These are phyloP conservation scores for Stomatorhinus walkeri DNA, from an alignment of 2,797 vertebrate species.

Conservation along the genomic window DNA sequence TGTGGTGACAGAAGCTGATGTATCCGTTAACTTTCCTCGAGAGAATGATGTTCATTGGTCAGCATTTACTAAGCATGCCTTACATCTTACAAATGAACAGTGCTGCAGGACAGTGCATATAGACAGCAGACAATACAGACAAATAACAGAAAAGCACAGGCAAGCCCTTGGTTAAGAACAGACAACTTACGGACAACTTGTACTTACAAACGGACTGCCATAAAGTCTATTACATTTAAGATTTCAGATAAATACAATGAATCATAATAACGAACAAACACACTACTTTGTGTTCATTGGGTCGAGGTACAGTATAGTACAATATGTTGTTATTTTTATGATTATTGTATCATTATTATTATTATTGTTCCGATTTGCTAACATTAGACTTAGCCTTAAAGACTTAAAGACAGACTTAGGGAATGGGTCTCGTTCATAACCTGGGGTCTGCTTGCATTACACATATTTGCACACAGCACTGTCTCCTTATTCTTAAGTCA, in stretches of 20 bases:
- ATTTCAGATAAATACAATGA: neutral
- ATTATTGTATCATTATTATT: too few species aligned
- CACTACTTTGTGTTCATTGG: too few species aligned
- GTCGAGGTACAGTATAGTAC: too few species aligned
- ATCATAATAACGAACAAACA: too few species aligned
- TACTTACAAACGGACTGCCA: neutral
- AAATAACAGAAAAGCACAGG: neutral
- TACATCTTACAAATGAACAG: neutral
- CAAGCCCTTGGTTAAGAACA: neutral
- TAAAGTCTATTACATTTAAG: neutral
- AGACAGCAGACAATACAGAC: neutral
- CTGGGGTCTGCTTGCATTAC: neutral
- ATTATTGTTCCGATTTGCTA: too few species aligned
- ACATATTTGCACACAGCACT: neutral
- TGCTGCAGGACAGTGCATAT: neutral
- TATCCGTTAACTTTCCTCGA: neutral
- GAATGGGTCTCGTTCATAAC: too few species aligned
- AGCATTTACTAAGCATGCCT: neutral
- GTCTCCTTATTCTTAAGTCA: too few species aligned
- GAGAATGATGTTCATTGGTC: neutral
- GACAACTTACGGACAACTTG: neutral
- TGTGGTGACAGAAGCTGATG: neutral
- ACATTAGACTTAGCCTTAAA: too few species aligned
- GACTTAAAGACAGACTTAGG: too few species aligned
- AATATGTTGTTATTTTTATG: too few species aligned